Conservation (phyloP, 2,888 invertebrate species). For the Seladonia tumulorum region DNA sequence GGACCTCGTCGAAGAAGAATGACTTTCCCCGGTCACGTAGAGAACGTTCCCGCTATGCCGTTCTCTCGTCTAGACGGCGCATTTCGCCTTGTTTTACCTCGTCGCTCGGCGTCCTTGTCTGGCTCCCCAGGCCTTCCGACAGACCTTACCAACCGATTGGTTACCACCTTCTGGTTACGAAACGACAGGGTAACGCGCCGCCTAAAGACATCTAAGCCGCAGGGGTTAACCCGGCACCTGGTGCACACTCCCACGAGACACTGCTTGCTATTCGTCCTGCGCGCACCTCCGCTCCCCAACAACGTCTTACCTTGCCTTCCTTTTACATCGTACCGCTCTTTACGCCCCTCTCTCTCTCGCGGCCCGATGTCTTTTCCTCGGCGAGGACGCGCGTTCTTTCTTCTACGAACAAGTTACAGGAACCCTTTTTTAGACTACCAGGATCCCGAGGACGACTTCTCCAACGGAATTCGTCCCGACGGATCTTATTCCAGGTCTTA, state of each 20-base stretch:
- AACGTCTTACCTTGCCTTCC: conserved; percentile 63
- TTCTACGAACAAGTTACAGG: not conserved
- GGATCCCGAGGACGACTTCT: not conserved
- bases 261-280: conserved; percentile 82
- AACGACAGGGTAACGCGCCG: conserved; percentile 75
- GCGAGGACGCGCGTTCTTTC: conserved; percentile 12
- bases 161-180: conserved; percentile 71
- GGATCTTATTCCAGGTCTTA: not conserved
- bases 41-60: conserved; percentile 47
- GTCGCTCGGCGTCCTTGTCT: conserved; percentile 31
- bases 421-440: not conserved
- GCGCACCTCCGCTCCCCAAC: conserved; percentile 65
- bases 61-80: conserved; percentile 67
- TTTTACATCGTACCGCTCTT: conserved; percentile 68
- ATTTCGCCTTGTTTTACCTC: conserved; percentile 58
- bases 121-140: conserved; percentile 53
- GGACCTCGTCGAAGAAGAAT: conserved; percentile 67
- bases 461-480: not conserved
- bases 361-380: conserved; percentile 42
- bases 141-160: conserved; percentile 72
- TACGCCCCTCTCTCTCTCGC: not conserved
- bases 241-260: conserved; percentile 82
- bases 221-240: conserved; percentile 83
- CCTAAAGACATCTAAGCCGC: conserved; percentile 80
- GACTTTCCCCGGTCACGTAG: conserved; percentile 75